Evolutionary conservation across 2,113 vertebrate genomes (phyloP), one percentile per base, ranked within the genome.

Genomic region (Perca schrenkii): DNA sequence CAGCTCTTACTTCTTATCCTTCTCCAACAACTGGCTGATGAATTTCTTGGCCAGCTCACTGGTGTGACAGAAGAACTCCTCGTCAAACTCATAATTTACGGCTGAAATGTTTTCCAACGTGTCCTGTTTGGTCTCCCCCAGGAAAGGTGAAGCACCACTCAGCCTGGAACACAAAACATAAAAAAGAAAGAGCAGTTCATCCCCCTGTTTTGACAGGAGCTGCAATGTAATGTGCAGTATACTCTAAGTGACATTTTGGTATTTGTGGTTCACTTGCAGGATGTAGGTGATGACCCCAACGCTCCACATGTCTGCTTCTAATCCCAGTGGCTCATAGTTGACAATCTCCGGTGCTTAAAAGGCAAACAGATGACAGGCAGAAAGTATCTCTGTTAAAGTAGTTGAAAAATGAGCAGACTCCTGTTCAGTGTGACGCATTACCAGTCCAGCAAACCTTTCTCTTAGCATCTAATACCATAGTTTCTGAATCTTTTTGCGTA

Each of bases 211-310:
- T 49, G 22, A 65, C 3, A 3, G 14, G 11, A 28, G 22, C 52
- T 53, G 52, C 16, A 25, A 19, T 1, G 19, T 28, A 5, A 63
- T 28, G 58, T 28, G 0, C 0, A 13, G 19, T 10, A 2, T 53
- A 6, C 16, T 36, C 10, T n/a, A 15, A 10, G 40, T n/a, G 16
- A 25, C 2, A 25, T 6, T 4, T 1, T 40, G 34, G 10, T 19
- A 3, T 19, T 1, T 0, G 28, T 13, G 60, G 34, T 54, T 79
- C 19, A 97, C 97, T 99, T 94, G 96, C 98, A 99, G 94, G 90
- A 99, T 99, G 88, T 99, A 99, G 77, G 98, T 99, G 94, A 99
- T 99, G 84, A 99, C 98, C 12, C 98, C 98, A 15, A 99, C 97
- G 91, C 97, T 99, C 98, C 98, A 99, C 97, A 99, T 99, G 92